These are phyloP conservation scores for Istiophorus platypterus DNA, from an alignment of 2,113 vertebrate species.

Conservation along the genomic window DNA sequence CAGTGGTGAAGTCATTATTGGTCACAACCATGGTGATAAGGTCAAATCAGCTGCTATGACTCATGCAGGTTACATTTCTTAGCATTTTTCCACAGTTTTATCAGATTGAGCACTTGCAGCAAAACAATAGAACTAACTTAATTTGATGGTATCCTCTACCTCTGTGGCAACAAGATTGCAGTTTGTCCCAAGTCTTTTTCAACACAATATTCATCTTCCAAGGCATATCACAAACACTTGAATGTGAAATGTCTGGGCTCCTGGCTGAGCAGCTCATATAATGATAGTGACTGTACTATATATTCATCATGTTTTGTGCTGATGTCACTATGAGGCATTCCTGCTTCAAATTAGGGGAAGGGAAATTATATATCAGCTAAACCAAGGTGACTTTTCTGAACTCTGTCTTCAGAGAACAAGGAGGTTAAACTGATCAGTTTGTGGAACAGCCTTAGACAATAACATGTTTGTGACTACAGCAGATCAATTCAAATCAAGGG, in stretches of 20 bases:
- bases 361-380: neutral
- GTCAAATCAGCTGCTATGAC: conserved; percentile 1
- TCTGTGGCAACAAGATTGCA: neutral
- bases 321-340: neutral
- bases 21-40: neutral
- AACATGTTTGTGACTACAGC: too few species aligned
- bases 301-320: neutral
- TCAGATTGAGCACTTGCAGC: neutral
- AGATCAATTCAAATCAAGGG: neutral
- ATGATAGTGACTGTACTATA: neutral
- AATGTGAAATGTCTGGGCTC: neutral
- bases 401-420: neutral
- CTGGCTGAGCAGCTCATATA: neutral
- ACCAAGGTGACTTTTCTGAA: neutral
- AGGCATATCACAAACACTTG: neutral
- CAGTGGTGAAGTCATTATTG: neutral
- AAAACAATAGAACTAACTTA: too few species aligned
- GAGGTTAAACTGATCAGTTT: neutral
- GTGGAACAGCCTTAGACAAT: neutral
- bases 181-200: neutral
- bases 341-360: neutral
- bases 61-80: neutral
- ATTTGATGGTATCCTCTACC: neutral
- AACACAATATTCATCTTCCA: neutral
- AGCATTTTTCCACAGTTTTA: neutral